Percentiles rank a stretch among this genome's conserved stretches.
These are phyloP conservation scores for Harpalus rufipes DNA, from an alignment of 2,888 invertebrate genomes.

Conservation along the genomic window DNA sequence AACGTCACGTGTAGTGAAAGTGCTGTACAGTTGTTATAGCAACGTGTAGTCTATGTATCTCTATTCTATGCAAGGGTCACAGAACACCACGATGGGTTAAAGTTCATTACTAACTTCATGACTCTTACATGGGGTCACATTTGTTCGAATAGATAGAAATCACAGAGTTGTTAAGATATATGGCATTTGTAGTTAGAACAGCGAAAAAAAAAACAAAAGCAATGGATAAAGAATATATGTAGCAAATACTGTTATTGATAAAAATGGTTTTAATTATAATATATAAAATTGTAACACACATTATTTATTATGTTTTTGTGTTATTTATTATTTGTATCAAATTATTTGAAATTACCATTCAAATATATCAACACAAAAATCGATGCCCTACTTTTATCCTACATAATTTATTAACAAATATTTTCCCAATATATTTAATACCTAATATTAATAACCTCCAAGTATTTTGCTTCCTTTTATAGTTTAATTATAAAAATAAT, in stretches of 20 bases:
- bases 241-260: too few relatives aligned
- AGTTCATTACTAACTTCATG: conserved; percentile 38
- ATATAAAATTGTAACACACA: not conserved
- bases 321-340: not conserved
- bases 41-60: not conserved
- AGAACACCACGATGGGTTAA: conserved; percentile 28
- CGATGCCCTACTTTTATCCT: not conserved
- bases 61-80: conserved; percentile 7
- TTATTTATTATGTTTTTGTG: not conserved
- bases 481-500: too few relatives aligned
- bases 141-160: not conserved
- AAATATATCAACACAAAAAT: not conserved
- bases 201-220: too few relatives aligned
- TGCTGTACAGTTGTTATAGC: not conserved
- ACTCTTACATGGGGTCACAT: not conserved
- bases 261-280: too few relatives aligned
- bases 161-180: not conserved
- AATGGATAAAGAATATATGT: too few relatives aligned
- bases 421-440: not conserved
- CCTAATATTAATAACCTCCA: too few relatives aligned
- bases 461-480: too few relatives aligned
- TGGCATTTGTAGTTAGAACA: too few relatives aligned
- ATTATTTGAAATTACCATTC: not conserved
- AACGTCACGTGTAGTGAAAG: conserved; percentile 54
- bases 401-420: not conserved